Evolutionary conservation across 2,113 vertebrate species (phyloP).

Genomic region (Gopherus flavomarginatus): DNA sequence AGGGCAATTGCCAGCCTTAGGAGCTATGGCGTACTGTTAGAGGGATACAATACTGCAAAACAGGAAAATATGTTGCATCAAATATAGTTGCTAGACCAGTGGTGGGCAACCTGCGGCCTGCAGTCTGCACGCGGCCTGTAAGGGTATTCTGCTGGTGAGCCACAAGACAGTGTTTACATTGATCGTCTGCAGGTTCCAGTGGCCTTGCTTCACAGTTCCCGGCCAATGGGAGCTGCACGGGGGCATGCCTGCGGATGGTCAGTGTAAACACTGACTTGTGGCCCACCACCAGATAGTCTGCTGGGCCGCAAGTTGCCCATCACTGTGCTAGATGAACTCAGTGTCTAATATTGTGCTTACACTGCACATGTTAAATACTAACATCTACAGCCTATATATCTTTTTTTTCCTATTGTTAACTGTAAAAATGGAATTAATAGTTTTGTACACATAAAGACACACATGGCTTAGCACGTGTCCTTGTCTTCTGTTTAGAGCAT

Average conservation of each 20-base stretch:
- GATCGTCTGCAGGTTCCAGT: no score
- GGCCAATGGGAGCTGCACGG: no score
- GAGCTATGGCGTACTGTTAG: not conserved
- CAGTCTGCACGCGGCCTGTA: no score
- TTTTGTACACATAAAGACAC: not conserved
- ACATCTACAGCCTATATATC: not conserved
- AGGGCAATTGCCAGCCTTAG: not conserved
- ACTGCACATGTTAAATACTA: not conserved
- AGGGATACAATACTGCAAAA: not conserved
- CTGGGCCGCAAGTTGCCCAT: no score
- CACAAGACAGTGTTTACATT: no score
- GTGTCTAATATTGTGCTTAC: not conserved
- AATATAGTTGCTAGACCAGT: not conserved
- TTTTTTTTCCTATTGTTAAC: not conserved
- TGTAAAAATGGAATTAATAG: constrained; percentile 4
- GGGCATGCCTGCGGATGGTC: no score
- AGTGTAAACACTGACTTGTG: no score
- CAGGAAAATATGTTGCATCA: not conserved
- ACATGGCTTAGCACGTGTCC: not conserved
- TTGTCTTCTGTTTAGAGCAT: not conserved
- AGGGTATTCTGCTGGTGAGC: no score
- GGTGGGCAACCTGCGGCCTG: no score
- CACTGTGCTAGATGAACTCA: not conserved
- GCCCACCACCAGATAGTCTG: no score
- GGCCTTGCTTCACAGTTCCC: no score